Conservation (phyloP, 1,140 invertebrate genomes). For the Heliconius melpomene region DNA sequence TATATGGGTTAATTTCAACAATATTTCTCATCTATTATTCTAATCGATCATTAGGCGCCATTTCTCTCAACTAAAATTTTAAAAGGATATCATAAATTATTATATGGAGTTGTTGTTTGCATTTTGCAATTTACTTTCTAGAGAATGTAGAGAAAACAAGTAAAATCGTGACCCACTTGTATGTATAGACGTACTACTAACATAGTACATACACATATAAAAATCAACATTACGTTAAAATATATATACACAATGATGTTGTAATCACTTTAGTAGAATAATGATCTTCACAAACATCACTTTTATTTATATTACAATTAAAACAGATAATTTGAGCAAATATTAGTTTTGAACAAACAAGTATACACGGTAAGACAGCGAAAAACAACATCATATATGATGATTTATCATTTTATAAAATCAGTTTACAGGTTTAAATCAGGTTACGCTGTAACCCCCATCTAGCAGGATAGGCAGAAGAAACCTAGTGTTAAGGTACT, state of each 20-base stretch:
- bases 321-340: background rate
- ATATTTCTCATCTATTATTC: too few species aligned
- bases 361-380: background rate
- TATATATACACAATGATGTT: background rate
- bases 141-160: background rate
- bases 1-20: too few species aligned
- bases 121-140: too few species aligned
- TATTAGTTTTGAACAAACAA: background rate
- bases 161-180: background rate
- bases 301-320: constrained; percentile 13
- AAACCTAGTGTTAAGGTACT: too few species aligned
- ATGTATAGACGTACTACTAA: background rate
- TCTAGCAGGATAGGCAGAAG: too few species aligned
- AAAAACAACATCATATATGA: background rate
- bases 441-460: too few species aligned
- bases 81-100: too few species aligned
- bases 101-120: too few species aligned
- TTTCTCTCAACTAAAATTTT: too few species aligned
- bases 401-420: background rate
- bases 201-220: background rate
- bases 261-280: background rate
- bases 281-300: background rate
- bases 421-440: too few species aligned
- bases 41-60: too few species aligned
- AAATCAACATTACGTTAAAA: background rate